phyloP scores from a whole-genome alignment of 1,140 invertebrate genomes.

The Pygmarrhopalites habei region DNA sequence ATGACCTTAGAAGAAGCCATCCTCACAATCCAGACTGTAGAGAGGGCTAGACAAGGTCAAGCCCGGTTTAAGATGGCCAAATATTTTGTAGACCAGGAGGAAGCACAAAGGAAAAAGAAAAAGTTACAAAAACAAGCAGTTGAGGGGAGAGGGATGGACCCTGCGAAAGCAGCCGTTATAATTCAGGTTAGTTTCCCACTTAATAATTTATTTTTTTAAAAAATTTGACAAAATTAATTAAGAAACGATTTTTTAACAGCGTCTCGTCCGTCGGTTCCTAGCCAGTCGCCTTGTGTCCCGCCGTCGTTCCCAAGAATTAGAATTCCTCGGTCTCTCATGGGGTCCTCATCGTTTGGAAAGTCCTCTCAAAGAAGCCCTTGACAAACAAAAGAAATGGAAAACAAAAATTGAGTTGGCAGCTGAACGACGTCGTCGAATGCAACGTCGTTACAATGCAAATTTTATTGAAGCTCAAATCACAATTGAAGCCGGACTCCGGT shows the following conservation, averaged over 20 bases:
- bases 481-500: slow-evolving; percentile 45
- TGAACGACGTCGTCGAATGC: not conserved
- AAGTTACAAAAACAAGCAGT: slow-evolving; percentile 41
- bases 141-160: not conserved
- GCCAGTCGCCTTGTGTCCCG: slow-evolving; percentile 60
- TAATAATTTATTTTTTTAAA: not conserved
- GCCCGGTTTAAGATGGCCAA: slow-evolving; percentile 46
- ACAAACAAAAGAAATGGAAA: not conserved
- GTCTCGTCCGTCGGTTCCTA: slow-evolving; percentile 75
- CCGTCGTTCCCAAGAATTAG: slow-evolving; percentile 70
- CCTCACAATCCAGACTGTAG: slow-evolving; percentile 72
- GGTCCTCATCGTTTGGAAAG: not conserved
- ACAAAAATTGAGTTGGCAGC: not conserved
- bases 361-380: not conserved
- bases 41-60: slow-evolving; percentile 79
- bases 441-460: slow-evolving; percentile 8
- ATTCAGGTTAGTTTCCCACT: slow-evolving; percentile 55
- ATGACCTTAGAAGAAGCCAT: slow-evolving; percentile 6
- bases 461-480: slow-evolving; percentile 37
- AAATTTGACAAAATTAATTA: no score
- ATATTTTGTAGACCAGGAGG: slow-evolving; percentile 22
- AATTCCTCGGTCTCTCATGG: slow-evolving; percentile 65
- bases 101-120: slow-evolving; percentile 44
- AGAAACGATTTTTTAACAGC: no score
- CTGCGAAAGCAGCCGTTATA: slow-evolving; percentile 55